Evolutionary conservation across 2,888 invertebrate genomes (phyloP).

Genomic region (Mimachlamys varia): DNA sequence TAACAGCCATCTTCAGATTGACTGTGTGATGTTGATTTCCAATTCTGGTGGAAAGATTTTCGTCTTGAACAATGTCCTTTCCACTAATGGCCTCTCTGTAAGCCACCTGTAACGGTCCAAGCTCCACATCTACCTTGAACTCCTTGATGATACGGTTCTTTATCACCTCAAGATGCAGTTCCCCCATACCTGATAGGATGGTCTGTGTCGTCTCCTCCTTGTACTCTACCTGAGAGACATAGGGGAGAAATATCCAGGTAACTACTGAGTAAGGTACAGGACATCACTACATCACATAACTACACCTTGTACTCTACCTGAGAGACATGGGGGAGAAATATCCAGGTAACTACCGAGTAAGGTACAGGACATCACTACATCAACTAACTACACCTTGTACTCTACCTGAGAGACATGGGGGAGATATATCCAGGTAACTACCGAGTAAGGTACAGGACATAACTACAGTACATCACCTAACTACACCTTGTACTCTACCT

Average conservation of each 20-base stretch:
- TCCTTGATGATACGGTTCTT: slow-evolving; percentile 93
- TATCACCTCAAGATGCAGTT: slow-evolving; percentile 96
- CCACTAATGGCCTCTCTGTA: slow-evolving; percentile 90
- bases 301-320: slow-evolving; percentile 86
- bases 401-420: slow-evolving; percentile 84
- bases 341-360: not conserved
- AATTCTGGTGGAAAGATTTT: slow-evolving; percentile 86
- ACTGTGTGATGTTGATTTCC: slow-evolving; percentile 86
- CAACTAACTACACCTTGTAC: slow-evolving; percentile 83
- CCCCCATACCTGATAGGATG: slow-evolving; percentile 94
- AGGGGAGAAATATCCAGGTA: not conserved
- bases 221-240: slow-evolving; percentile 84
- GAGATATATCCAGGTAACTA: not conserved
- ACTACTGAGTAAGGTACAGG: not conserved
- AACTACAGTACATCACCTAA: not conserved
- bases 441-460: not conserved
- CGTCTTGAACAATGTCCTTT: slow-evolving; percentile 73
- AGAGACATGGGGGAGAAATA: slow-evolving; percentile 37
- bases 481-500: slow-evolving; percentile 86
- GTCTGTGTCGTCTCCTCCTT: slow-evolving; percentile 94
- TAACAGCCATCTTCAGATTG: slow-evolving; percentile 86
- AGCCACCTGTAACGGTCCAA: slow-evolving; percentile 90
- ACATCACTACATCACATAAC: slow-evolving; percentile 1
- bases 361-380: not conserved
- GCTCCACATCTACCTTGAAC: slow-evolving; percentile 94